Evolutionary conservation across 2,797 vertebrate genomes (phyloP).

Genomic region (Phrynocephalus vlangalii): DNA sequence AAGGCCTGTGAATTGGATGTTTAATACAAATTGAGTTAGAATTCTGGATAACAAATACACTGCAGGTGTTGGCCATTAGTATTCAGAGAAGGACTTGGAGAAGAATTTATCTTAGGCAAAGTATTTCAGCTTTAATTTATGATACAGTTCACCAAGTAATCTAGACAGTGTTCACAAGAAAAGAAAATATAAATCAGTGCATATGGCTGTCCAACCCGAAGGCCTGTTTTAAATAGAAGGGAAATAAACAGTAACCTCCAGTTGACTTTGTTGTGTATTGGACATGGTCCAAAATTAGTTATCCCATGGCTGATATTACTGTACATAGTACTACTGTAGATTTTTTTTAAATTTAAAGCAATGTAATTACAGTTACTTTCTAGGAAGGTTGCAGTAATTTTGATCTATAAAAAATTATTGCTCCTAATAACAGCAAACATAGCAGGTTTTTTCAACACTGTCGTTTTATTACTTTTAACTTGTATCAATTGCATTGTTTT

Average conservation of each 20-base stretch:
- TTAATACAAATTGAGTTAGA: neutral
- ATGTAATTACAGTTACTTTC: slow-evolving; percentile 42
- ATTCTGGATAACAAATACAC: neutral
- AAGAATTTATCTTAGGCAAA: neutral
- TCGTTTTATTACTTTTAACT: slow-evolving; percentile 59
- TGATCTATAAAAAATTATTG: neutral
- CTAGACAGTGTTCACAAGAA: neutral
- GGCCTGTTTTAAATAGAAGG: neutral
- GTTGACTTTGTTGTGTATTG: neutral
- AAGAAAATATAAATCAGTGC: neutral
- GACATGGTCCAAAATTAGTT: neutral
- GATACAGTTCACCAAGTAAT: neutral
- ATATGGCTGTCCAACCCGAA: neutral
- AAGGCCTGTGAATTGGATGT: neutral
- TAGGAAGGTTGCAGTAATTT: slow-evolving; percentile 43
- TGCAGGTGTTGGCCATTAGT: neutral
- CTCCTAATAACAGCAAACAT: slow-evolving; percentile 35
- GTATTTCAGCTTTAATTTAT: neutral
- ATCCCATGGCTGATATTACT: neutral
- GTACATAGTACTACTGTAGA: slow-evolving; percentile 11
- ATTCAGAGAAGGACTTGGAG: neutral
- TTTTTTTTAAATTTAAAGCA: slow-evolving; percentile 31
- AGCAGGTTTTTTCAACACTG: neutral
- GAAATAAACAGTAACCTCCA: slow-evolving; percentile 1
- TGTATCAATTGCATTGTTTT: slow-evolving; percentile 60